These are phyloP conservation scores for Trichosurus vulpecula DNA, from an alignment of 2,797 vertebrate genomes.

Conservation along the genomic window DNA sequence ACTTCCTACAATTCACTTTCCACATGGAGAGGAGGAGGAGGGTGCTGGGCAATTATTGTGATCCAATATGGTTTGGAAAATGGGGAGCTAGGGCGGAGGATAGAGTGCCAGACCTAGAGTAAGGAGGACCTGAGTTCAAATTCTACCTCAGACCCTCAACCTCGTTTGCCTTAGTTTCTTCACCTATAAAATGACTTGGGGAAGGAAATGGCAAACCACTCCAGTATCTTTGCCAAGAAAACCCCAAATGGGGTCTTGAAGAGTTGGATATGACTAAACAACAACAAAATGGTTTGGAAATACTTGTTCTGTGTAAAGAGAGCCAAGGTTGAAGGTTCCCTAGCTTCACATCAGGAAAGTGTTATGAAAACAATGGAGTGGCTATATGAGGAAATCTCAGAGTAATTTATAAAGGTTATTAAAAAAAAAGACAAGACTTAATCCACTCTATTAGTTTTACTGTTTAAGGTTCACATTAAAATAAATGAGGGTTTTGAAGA, in stretches of 20 bases:
- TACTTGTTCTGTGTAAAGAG: neutral
- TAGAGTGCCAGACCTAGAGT: neutral
- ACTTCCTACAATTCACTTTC: neutral
- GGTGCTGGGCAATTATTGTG: neutral
- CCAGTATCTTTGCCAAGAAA: neutral
- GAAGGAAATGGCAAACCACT: neutral
- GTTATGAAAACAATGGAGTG: neutral
- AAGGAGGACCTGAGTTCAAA: neutral
- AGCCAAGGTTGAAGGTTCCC: neutral
- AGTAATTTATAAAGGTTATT: conserved; percentile 4
- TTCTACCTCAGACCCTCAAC: neutral
- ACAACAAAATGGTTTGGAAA: neutral
- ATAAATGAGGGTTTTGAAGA: conserved; percentile 1
- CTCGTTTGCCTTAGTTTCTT: neutral
- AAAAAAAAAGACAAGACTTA: neutral
- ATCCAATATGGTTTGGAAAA: neutral
- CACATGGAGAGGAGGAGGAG: neutral
- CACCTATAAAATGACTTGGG: neutral
- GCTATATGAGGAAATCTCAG: neutral
- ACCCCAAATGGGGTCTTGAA: neutral
- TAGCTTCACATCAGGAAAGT: neutral
- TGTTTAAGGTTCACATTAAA: neutral
- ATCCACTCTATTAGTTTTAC: neutral
- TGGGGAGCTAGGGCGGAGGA: neutral
- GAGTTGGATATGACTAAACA: neutral